Percentiles rank a stretch among this genome's conserved stretches.
These are phyloP conservation scores for Artemia sinica DNA, from an alignment of 2,888 invertebrate species.

Conservation along the genomic window DNA sequence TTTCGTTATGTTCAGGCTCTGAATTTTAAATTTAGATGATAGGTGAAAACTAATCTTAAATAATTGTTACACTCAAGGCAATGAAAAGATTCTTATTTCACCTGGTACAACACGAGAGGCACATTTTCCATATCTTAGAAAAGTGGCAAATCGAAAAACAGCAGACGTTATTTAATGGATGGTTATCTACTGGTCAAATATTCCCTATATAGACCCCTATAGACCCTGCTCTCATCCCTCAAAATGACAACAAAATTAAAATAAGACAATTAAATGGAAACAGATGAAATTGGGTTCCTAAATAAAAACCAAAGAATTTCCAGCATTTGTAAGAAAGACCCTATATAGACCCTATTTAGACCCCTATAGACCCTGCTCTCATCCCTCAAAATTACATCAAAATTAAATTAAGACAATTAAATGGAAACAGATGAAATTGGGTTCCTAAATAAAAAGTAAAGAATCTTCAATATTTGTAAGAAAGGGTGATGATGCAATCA, in stretches of 20 bases:
- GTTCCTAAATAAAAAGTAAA: background rate
- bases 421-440: background rate
- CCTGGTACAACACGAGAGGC: background rate
- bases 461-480: no score
- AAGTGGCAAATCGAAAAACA: background rate
- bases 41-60: no score
- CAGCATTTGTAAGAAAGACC: no score
- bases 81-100: background rate
- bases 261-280: conserved; percentile 15
- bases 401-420: conserved; percentile 16
- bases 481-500: no score
- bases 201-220: no score
- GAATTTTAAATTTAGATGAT: no score
- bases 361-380: no score
- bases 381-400: no score
- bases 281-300: background rate
- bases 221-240: background rate
- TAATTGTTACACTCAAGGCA: background rate
- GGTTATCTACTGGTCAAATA: no score
- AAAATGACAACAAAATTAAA: conserved; percentile 1
- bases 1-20: no score
- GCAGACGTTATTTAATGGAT: background rate
- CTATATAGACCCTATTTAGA: no score
- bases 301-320: background rate
- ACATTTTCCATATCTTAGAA: background rate